phyloP scores from a whole-genome alignment of 2,113 vertebrate genomes.

The Ranitomeya imitator region DNA sequence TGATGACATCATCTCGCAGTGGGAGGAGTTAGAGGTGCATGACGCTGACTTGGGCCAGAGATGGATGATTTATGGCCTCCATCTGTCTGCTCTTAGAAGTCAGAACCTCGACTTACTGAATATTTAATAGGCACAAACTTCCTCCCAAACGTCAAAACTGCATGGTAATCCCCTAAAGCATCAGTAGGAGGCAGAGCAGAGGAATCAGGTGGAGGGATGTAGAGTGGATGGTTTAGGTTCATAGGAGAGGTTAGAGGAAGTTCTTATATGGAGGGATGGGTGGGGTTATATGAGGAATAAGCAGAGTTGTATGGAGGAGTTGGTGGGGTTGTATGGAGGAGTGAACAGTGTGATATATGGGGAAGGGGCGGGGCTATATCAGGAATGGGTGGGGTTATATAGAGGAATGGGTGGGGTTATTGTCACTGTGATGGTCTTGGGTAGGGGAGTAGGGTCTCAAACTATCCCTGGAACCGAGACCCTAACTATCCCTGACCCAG shows the following conservation, averaged over 20 bases:
- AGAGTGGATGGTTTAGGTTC: background rate
- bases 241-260: background rate
- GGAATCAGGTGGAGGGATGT: too few relatives aligned
- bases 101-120: background rate
- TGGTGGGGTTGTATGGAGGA: background rate
- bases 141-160: background rate
- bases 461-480: too few relatives aligned
- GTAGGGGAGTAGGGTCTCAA: too few relatives aligned
- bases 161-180: background rate
- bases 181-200: background rate
- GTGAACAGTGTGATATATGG: background rate
- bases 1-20: background rate
- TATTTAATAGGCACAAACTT: background rate
- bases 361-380: background rate
- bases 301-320: background rate
- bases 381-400: background rate
- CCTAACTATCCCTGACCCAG: too few relatives aligned
- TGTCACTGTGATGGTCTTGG: too few relatives aligned
- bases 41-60: background rate
- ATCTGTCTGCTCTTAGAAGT: background rate
- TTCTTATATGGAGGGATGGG: background rate
- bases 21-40: slow-evolving; percentile 10
- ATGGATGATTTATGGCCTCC: background rate
- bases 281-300: background rate
- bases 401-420: background rate